Evolutionary conservation across 2,113 vertebrate genomes (phyloP), one percentile per base, ranked within the genome.

Genomic region (Nematolebias whitei): DNA sequence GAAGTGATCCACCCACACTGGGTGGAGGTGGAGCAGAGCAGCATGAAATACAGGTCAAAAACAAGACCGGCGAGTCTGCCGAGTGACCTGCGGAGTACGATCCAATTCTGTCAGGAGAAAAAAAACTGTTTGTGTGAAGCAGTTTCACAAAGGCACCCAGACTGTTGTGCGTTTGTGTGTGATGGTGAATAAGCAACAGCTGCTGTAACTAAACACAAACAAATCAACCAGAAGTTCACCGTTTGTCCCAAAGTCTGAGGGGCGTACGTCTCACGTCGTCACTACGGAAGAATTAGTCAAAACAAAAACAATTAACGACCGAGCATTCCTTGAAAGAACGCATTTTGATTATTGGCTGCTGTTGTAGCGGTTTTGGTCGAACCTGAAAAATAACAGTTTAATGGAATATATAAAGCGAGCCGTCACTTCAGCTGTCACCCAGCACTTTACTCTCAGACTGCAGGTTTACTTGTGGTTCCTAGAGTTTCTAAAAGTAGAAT

Each of bases 21-120:
- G 39, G 48, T 0, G 45, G 78, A 76, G 54, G 65, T 62, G 49
- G 13, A 81, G 60, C 45, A 49, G 57, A 63, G 50, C 12, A 70
- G 69, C 51, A 44, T 69, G 70, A 89, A 85, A 88, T 68, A 79
- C 84, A 78, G 61, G 80, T 82, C 78, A 77, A 79, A 79, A 92
- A 92, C 90, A 72, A 85, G 92, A 90, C 79, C 66, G 87, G 85
- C 92, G 65, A 86, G 91, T 91, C 85, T 49, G 63, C 68, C 76
- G 35, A 74, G 85, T 90, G 66, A 47, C 57, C 61, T 32, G 45
- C 52, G 44, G 40, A 76, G 35, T 61, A 76, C 53, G 0, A 38
- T 52, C 26, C 51, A 32, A 59, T 2, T n/a, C 8, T 12, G 26
- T 2, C 3, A n/a, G n/a, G n/a, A 19, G 6, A 9, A 24, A 49